phyloP scores from a whole-genome alignment of 2,888 invertebrate species.

The Drosophila testacea region DNA sequence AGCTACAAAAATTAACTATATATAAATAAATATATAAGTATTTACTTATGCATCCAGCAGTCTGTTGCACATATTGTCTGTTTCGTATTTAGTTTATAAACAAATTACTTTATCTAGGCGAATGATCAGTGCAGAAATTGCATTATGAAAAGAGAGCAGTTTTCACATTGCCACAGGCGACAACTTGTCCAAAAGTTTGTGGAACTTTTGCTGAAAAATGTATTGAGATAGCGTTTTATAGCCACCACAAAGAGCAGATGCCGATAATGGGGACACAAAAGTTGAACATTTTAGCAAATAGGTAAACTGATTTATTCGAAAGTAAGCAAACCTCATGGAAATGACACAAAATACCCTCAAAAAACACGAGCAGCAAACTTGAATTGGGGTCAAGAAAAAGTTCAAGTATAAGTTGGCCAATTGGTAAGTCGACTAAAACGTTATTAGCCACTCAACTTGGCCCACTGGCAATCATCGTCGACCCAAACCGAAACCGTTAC shows the following conservation, averaged over 20 bases:
- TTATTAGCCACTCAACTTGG: slow-evolving; percentile 47
- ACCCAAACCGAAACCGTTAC: slow-evolving; percentile 47
- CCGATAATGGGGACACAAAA: slow-evolving; percentile 50
- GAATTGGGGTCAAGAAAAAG: slow-evolving; percentile 43
- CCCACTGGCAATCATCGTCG: slow-evolving; percentile 41
- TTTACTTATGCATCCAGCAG: slow-evolving; percentile 31
- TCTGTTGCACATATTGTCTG: not conserved
- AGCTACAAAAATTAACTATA: too few species aligned
- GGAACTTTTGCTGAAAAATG: slow-evolving; percentile 28
- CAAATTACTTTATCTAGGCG: slow-evolving; percentile 2
- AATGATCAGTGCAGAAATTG: slow-evolving; percentile 13
- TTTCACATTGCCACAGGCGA: slow-evolving; percentile 21
- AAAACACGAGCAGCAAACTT: slow-evolving; percentile 6
- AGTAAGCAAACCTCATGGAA: slow-evolving; percentile 23
- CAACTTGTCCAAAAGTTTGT: slow-evolving; percentile 41
- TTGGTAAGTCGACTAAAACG: slow-evolving; percentile 49
- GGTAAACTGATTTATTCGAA: slow-evolving; percentile 45
- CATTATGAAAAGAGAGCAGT: slow-evolving; percentile 7
- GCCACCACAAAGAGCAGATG: slow-evolving; percentile 20
- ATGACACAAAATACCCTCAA: not conserved
- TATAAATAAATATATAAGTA: not conserved
- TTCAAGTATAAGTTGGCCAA: slow-evolving; percentile 37
- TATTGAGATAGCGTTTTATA: slow-evolving; percentile 30
- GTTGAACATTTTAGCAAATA: slow-evolving; percentile 47
- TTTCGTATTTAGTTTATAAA: slow-evolving; percentile 10